Conservation (phyloP, 1,140 invertebrate genomes). For the Tribolium castaneum region DNA sequence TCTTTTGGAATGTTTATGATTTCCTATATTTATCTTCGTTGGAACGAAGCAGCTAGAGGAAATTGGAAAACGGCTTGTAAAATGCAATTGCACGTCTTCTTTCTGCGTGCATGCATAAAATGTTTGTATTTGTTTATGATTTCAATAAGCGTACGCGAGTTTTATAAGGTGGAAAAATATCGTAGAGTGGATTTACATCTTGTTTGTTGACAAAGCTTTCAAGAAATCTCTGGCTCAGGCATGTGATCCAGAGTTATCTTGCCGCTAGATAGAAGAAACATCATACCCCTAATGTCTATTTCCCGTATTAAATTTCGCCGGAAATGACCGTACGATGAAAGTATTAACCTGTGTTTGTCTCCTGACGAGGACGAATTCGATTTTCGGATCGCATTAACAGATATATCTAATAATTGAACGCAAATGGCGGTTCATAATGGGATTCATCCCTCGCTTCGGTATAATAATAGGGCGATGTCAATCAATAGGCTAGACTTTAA, state of each 20-base stretch:
- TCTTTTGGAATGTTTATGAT: background rate
- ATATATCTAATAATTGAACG: constrained; percentile 43
- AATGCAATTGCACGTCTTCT: constrained; percentile 27
- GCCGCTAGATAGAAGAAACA: constrained; percentile 13
- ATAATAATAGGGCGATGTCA: constrained; percentile 46
- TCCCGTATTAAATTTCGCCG: background rate
- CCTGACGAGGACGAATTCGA: constrained; percentile 23
- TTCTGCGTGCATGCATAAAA: constrained; percentile 13
- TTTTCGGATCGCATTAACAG: constrained; percentile 38
- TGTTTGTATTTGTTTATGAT: constrained; percentile 35
- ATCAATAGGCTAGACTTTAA: constrained; percentile 46
- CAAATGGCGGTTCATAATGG: constrained; percentile 41
- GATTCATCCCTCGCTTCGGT: constrained; percentile 34
- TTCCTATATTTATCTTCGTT: background rate
- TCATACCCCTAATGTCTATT: constrained; percentile 10
- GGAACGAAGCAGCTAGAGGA: background rate
- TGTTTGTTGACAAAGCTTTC: constrained; percentile 30
- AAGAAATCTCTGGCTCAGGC: constrained; percentile 18
- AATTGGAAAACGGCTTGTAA: constrained; percentile 22
- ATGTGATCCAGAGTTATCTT: constrained; percentile 19
- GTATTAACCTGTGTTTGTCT: constrained; percentile 22
- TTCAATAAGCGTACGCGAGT: constrained; percentile 26
- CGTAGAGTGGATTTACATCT: constrained; percentile 25
- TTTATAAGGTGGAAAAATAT: constrained; percentile 36
- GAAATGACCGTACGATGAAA: constrained; percentile 13